Evolutionary conservation across 2,797 vertebrate genomes (phyloP), one percentile per base, ranked within the genome.

Genomic region (Acanthis flammea): DNA sequence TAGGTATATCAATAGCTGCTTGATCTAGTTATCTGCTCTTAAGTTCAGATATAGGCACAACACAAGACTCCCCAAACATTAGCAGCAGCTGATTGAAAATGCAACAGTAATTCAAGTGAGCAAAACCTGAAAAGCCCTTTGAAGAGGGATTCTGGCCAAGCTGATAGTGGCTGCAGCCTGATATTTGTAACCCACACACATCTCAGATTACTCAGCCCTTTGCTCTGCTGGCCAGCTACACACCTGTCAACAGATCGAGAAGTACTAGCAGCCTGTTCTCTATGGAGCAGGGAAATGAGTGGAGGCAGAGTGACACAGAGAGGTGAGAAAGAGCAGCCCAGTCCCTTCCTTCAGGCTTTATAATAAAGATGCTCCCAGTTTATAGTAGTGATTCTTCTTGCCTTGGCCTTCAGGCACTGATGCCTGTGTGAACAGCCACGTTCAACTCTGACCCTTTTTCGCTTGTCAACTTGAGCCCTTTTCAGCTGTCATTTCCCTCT

Each of bases 61-160:
- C 5, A 19, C 2, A 7, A 75, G 57, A 51, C 31, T 58, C 42
- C 19, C 14, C 1, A 5, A 35, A 58, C 0, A 0, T 30, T 83
- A 37, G 42, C 50, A 85, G 48, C 9, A 71, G 14, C 39, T n/a
- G 37, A 61, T 8, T 68, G 76, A 81, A 95, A 93, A 92, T 19
- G 15, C 35, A 51, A 35, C 23, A 54, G n/a, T 19, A 62, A 76
- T 75, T 86, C 54, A 82, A 2, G 0, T 3, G 27, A 58, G 39
- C 0, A 6, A 86, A 65, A 70, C 19, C 66, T 93, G 77, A 79
- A 76, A 88, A 88, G 51, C 41, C 44, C 33, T 92, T 88, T 73
- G 57, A 85, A 82, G 60, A 88, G 12, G 41, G 22, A 37, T 30
- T n/a, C 47, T 92, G 54, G 30, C 61, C 73, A 81, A 75, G 44